phyloP scores from a whole-genome alignment of 2,888 invertebrate genomes.

The Fragum whitleyi region DNA sequence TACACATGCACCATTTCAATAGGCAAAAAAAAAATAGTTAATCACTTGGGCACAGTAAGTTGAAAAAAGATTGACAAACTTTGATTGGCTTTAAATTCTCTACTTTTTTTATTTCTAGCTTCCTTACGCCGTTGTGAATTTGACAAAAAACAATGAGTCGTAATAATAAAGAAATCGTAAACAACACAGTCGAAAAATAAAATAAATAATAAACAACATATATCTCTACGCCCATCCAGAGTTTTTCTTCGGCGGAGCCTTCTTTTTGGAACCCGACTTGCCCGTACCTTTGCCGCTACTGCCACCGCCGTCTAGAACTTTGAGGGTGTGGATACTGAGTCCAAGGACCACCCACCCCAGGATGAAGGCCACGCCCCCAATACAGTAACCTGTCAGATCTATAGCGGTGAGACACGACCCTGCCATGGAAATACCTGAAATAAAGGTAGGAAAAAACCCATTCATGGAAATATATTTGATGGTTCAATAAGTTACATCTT shows the following conservation, averaged over 20 bases:
- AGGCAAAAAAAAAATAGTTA: no score
- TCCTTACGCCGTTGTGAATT: no score
- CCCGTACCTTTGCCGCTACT: slow-evolving; percentile 16
- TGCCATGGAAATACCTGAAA: slow-evolving; percentile 44
- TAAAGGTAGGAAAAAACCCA: neutral
- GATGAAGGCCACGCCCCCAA: slow-evolving; percentile 52
- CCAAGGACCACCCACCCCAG: slow-evolving; percentile 61
- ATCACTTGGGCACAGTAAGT: no score
- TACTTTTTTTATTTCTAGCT: no score
- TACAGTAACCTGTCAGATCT: slow-evolving; percentile 42
- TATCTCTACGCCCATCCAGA: slow-evolving; percentile 44
- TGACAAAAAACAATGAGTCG: no score
- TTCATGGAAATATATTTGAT: neutral
- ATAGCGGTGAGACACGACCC: slow-evolving; percentile 47
- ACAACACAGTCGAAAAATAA: no score
- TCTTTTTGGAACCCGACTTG: slow-evolving; percentile 23
- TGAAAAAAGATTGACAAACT: no score
- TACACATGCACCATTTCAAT: no score
- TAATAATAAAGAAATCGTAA: no score
- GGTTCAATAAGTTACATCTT: no score
- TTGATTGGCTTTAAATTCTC: no score
- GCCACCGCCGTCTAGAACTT: slow-evolving; percentile 32
- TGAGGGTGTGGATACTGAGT: slow-evolving; percentile 47
- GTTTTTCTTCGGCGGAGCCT: slow-evolving; percentile 29
- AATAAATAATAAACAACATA: neutral